These are phyloP conservation scores for Caenorhabditis afra DNA, from an alignment of 2,888 invertebrate species.

Conservation along the genomic window DNA sequence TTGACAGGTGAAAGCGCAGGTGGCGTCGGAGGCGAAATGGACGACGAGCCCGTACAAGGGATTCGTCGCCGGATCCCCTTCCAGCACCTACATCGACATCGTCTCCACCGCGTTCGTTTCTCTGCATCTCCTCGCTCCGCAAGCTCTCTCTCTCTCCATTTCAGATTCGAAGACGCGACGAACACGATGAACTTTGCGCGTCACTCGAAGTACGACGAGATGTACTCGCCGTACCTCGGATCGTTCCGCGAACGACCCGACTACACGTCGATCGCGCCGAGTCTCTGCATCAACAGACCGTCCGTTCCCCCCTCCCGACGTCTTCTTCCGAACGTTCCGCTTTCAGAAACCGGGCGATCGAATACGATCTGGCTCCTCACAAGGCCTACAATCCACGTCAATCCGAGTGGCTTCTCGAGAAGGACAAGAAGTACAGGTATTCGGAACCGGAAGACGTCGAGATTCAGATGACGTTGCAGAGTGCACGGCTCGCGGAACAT, in stretches of 20 bases:
- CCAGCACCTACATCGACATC: constrained; percentile 66
- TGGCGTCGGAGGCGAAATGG: constrained; percentile 62
- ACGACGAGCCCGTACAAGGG: constrained; percentile 58
- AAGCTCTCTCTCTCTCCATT: too few relatives aligned
- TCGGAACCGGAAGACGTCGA: not conserved
- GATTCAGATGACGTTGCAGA: constrained; percentile 26
- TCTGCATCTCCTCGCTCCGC: too few relatives aligned
- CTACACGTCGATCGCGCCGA: constrained; percentile 71
- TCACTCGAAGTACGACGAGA: constrained; percentile 69
- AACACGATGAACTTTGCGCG: constrained; percentile 58
- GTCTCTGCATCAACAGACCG: constrained; percentile 65
- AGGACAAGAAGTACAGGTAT: constrained; percentile 63
- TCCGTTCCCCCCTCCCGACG: constrained; percentile 9
- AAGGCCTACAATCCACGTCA: constrained; percentile 75
- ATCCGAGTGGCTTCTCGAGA: constrained; percentile 73
- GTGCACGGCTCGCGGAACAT: constrained; percentile 48
- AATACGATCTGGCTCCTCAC: constrained; percentile 71
- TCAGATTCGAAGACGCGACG: constrained; percentile 58
- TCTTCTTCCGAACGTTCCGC: not conserved
- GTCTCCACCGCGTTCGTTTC: constrained; percentile 66
- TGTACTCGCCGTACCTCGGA: constrained; percentile 68
- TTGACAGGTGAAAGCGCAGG: constrained; percentile 60
- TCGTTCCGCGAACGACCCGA: constrained; percentile 64
- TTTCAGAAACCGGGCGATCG: constrained; percentile 70
- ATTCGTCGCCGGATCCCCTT: constrained; percentile 61